These are phyloP conservation scores for Falco punctatus DNA, from an alignment of 2,113 vertebrate species.

Conservation along the genomic window DNA sequence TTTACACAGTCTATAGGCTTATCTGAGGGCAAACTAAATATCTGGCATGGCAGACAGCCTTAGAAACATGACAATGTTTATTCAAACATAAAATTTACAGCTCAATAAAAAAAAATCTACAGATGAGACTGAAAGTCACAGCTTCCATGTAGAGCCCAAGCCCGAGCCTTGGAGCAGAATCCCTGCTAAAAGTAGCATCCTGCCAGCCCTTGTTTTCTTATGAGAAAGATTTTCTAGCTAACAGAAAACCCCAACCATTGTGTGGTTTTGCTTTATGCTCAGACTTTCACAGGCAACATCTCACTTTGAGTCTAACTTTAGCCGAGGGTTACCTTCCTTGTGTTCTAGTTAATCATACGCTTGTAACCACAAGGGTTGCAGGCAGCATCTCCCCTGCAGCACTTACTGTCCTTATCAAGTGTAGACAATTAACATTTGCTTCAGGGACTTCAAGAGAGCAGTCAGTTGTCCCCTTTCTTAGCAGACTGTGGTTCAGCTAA, in stretches of 20 bases:
- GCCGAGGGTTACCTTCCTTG: conserved; percentile 25
- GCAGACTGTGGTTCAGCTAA: neutral
- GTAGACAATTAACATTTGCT: conserved; percentile 39
- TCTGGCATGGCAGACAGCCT: neutral
- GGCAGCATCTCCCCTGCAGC: conserved; percentile 21
- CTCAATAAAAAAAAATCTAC: conserved; percentile 25
- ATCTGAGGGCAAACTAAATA: neutral
- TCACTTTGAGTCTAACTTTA: conserved; percentile 40
- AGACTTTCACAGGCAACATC: conserved; percentile 9
- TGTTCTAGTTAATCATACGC: neutral
- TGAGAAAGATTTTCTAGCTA: conserved; percentile 18
- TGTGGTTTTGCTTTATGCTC: conserved; percentile 7
- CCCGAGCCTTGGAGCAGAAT: neutral
- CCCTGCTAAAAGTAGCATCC: conserved; percentile 35
- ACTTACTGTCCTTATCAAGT: neutral
- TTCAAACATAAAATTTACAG: neutral
- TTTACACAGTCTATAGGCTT: neutral
- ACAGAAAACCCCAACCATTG: neutral
- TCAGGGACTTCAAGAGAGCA: neutral
- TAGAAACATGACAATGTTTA: conserved; percentile 5
- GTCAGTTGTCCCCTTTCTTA: neutral
- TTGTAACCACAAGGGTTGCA: neutral
- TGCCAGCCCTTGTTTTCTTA: conserved; percentile 39
- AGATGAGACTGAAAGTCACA: conserved; percentile 34
- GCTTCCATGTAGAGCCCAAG: neutral